Conservation (phyloP, 30 jellyfish, hydroid and myxozoan species). For the Aurelia sp. region DNA sequence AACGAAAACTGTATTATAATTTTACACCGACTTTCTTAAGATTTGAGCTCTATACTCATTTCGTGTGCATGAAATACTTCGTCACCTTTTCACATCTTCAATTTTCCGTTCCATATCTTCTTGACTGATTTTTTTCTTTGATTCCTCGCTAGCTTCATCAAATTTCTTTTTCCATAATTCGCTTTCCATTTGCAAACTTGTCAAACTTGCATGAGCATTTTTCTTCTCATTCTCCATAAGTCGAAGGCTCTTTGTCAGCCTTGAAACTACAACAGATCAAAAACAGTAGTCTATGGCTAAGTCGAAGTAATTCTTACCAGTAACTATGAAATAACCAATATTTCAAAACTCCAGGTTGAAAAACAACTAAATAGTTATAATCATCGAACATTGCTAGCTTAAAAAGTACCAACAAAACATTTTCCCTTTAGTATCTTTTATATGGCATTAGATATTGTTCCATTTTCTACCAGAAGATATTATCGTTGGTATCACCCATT, state of each 20-base stretch:
- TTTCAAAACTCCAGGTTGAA: background rate
- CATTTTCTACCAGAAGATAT: too few species aligned
- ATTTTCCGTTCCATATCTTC: constrained; percentile 23
- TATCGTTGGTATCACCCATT: background rate
- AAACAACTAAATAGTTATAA: background rate
- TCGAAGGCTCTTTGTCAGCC: constrained; percentile 28
- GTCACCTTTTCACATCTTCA: constrained; percentile 38
- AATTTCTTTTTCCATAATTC: constrained; percentile 47
- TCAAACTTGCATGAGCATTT: constrained; percentile 1
- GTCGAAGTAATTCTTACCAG: background rate
- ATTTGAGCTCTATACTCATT: too few species aligned
- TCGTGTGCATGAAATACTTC: too few species aligned
- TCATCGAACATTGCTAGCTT: too few species aligned
- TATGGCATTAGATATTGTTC: too few species aligned
- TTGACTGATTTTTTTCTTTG: constrained; percentile 7
- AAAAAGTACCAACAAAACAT: too few species aligned
- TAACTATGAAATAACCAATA: too few species aligned
- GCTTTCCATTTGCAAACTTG: constrained; percentile 37
- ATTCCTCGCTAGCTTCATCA: constrained; percentile 25
- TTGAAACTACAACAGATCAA: constrained; percentile 3
- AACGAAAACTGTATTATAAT: too few species aligned
- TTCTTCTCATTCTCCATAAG: constrained; percentile 46
- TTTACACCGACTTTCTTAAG: too few species aligned
- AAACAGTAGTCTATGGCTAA: background rate
- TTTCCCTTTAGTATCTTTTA: too few species aligned